phyloP scores from a whole-genome alignment of 2,113 vertebrate genomes.

The Heterotis niloticus region DNA sequence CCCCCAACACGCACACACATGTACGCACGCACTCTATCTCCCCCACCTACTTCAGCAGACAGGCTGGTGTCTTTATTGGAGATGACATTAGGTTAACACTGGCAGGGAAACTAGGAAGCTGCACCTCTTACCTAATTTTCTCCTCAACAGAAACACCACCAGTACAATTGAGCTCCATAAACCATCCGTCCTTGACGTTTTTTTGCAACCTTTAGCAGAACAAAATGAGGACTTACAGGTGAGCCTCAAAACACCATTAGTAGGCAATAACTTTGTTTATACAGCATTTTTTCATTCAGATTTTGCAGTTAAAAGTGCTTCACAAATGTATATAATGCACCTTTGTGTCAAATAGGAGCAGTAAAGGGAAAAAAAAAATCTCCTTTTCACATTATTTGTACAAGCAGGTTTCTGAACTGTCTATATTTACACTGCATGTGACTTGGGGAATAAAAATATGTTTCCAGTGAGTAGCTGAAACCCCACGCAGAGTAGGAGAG shows the following conservation, averaged over 20 bases:
- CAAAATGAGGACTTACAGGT: no score
- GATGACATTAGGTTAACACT: not conserved
- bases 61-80: slow-evolving; percentile 20
- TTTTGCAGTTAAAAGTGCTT: no score
- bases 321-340: not conserved
- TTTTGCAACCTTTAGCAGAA: no score
- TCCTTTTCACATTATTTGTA: not conserved
- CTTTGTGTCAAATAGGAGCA: not conserved
- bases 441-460: not conserved
- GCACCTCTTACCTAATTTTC: not conserved
- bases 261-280: no score
- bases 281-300: not conserved
- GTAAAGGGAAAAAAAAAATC: not conserved
- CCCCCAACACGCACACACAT: no score
- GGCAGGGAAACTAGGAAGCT: no score
- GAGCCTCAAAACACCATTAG: no score
- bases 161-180: not conserved
- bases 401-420: not conserved
- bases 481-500: slow-evolving; percentile 13
- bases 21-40: not conserved
- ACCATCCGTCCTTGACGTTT: not conserved
- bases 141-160: not conserved
- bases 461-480: not conserved
- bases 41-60: not conserved
- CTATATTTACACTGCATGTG: not conserved